phyloP scores from a whole-genome alignment of 2,888 invertebrate species.

The Adineta ricciae region DNA sequence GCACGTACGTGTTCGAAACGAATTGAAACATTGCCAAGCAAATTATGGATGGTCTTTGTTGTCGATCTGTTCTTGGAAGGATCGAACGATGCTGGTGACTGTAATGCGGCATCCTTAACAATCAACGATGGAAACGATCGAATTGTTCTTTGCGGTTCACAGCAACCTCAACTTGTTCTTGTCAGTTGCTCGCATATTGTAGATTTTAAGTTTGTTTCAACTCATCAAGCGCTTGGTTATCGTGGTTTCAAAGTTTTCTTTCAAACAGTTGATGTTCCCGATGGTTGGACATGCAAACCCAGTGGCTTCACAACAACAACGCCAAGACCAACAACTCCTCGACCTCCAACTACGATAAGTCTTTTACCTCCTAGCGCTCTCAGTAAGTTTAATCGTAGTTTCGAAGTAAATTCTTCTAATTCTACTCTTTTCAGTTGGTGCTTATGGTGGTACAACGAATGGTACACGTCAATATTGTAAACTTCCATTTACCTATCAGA shows the following conservation, averaged over 20 bases:
- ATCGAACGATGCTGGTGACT: not conserved
- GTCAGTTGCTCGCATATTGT: not conserved
- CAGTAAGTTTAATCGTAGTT: not conserved
- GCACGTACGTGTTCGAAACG: not conserved
- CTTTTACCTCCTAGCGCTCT: not conserved
- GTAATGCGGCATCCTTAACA: not conserved
- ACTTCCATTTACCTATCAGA: conserved; percentile 32
- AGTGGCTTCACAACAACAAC: not conserved
- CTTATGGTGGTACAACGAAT: conserved; percentile 26
- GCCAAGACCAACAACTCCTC: not conserved
- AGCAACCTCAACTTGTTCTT: not conserved
- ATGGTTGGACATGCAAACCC: not conserved
- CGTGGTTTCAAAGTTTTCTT: conserved; percentile 6
- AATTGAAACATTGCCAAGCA: not conserved
- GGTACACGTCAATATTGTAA: conserved; percentile 22
- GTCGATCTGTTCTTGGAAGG: not conserved
- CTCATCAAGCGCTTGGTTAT: not conserved
- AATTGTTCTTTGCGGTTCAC: not conserved
- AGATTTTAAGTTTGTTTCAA: not conserved
- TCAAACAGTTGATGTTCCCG: not conserved
- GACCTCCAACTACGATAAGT: not conserved
- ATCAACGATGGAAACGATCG: not conserved
- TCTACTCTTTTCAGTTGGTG: conserved; percentile 24
- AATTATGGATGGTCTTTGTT: not conserved
- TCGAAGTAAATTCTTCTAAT: too few relatives aligned